These are phyloP conservation scores for Chironomus tepperi DNA, from an alignment of 1,140 invertebrate species.

Conservation along the genomic window DNA sequence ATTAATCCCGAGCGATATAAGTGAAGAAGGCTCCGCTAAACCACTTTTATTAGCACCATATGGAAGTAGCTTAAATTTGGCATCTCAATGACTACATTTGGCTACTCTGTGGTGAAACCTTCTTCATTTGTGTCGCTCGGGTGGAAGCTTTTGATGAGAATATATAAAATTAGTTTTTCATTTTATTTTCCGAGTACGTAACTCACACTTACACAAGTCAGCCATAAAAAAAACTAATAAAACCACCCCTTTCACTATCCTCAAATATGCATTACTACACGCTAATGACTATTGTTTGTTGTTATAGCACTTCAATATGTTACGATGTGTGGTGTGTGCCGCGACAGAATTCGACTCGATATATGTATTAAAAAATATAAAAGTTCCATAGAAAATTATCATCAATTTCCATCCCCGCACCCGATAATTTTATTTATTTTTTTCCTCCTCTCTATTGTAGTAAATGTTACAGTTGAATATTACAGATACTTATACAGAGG, in stretches of 20 bases:
- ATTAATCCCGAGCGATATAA: too few species aligned
- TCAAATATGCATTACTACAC: background rate
- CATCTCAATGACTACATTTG: too few species aligned
- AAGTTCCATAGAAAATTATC: background rate
- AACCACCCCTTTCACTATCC: constrained; percentile 12
- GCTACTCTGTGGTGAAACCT: too few species aligned
- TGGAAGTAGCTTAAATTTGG: too few species aligned
- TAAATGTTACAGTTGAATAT: background rate
- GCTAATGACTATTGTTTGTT: constrained; percentile 22
- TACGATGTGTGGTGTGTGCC: background rate
- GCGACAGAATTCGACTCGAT: background rate
- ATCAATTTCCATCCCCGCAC: constrained; percentile 6
- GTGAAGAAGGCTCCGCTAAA: too few species aligned
- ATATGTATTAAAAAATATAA: too few species aligned
- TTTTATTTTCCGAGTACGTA: too few species aligned
- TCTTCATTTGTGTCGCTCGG: too few species aligned
- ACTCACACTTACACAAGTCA: background rate
- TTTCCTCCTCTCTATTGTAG: background rate
- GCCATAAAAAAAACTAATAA: constrained; percentile 3
- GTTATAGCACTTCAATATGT: constrained; percentile 16
- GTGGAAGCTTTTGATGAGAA: too few species aligned
- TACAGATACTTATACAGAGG: background rate
- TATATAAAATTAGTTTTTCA: too few species aligned
- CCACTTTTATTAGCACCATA: too few species aligned
- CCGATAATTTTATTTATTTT: background rate